Conservation (phyloP, 2,113 vertebrate genomes). For the Chauna torquata region DNA sequence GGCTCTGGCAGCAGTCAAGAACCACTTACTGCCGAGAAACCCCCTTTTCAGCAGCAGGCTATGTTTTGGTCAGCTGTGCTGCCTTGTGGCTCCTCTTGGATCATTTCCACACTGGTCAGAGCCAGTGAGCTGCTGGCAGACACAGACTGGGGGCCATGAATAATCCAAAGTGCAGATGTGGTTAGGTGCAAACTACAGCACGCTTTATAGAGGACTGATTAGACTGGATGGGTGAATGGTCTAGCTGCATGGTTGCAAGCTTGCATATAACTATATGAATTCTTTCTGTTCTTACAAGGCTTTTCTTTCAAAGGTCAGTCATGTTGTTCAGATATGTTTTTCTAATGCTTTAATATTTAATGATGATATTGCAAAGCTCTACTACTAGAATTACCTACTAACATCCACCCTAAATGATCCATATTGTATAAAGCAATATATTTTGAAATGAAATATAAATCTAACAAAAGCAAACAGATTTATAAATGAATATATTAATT, state of each 20-base stretch:
- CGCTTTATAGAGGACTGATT: rapidly evolving
- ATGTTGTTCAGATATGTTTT: neutral
- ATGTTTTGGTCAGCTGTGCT: neutral
- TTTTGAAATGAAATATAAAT: constrained; percentile 21
- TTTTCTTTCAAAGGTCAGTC: neutral
- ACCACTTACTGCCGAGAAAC: rapidly evolving
- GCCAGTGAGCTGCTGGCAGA: neutral
- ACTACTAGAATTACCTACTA: neutral
- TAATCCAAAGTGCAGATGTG: neutral
- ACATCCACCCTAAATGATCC: neutral
- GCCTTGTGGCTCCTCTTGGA: neutral
- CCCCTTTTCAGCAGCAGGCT: neutral
- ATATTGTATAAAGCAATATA: neutral
- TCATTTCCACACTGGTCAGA: neutral
- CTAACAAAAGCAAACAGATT: neutral
- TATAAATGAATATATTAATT: constrained; percentile 22
- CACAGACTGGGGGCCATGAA: rapidly evolving
- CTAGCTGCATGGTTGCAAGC: neutral
- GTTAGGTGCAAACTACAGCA: neutral
- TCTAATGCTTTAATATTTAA: neutral
- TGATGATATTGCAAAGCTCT: neutral
- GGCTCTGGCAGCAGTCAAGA: neutral
- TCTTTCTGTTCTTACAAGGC: neutral
- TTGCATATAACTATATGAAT: neutral
- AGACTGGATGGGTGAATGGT: neutral